Conservation (phyloP, 2,888 invertebrate species). For the Ophonus ardosiacus region DNA sequence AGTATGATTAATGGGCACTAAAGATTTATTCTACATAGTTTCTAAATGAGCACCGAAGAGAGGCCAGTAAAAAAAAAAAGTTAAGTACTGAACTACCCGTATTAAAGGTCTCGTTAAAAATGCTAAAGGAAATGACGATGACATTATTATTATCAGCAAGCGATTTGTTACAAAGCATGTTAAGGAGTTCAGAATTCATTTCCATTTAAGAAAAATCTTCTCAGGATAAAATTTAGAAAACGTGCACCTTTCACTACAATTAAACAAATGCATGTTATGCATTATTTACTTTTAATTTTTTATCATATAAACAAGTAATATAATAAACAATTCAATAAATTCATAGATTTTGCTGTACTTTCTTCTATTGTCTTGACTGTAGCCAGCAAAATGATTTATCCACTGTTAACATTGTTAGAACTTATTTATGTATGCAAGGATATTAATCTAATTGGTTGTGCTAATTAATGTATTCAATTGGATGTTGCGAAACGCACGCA, state of each 20-base stretch:
- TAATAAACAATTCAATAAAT: constrained; percentile 46
- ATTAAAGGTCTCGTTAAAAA: background rate
- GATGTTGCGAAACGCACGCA: constrained; percentile 48
- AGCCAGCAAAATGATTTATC: constrained; percentile 34
- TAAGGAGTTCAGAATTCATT: background rate
- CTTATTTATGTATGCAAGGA: constrained; percentile 50
- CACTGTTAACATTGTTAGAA: constrained; percentile 41
- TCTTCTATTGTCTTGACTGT: constrained; percentile 17
- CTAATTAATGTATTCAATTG: constrained; percentile 52
- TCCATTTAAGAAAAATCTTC: constrained; percentile 2
- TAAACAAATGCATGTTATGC: constrained; percentile 30
- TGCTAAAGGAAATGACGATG: too few species aligned
- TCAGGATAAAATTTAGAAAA: constrained; percentile 23
- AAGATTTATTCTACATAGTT: background rate
- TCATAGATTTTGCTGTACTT: constrained; percentile 37
- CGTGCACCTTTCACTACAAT: constrained; percentile 14
- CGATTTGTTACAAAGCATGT: too few species aligned
- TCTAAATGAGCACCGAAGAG: background rate
- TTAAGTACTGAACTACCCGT: background rate
- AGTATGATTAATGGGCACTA: background rate
- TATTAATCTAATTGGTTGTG: constrained; percentile 51
- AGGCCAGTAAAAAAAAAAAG: background rate
- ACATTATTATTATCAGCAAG: too few species aligned
- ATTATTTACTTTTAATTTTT: constrained; percentile 34
- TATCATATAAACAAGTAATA: constrained; percentile 27